phyloP scores from a whole-genome alignment of 1,140 invertebrate genomes.

The Zaprionus gabonicus region DNA sequence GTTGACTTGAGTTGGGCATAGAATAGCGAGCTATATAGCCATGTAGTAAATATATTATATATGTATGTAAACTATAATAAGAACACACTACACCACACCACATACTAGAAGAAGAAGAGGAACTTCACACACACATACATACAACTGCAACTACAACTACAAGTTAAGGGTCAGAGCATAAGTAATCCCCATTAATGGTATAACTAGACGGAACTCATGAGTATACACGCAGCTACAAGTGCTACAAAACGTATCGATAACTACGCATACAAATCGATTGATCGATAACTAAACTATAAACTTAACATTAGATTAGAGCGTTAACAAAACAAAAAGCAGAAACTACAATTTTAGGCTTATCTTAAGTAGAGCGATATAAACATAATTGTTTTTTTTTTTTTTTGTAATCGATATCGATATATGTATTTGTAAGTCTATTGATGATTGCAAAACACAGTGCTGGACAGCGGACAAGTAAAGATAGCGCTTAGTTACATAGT shows the following conservation, averaged over 20 bases:
- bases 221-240: conserved; percentile 23
- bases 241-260: conserved; percentile 15
- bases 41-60: conserved; percentile 28
- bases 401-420: conserved; percentile 26
- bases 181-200: conserved; percentile 33
- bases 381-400: conserved; percentile 38
- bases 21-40: conserved; percentile 19
- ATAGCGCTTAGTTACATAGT: conserved; percentile 43
- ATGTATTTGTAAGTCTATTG: conserved; percentile 17
- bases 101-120: conserved; percentile 12
- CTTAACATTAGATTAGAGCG: conserved; percentile 36
- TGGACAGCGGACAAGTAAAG: conserved; percentile 52
- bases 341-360: conserved; percentile 44
- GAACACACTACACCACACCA: conserved; percentile 22
- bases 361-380: conserved; percentile 36
- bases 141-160: conserved; percentile 27
- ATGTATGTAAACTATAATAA: conserved; percentile 39
- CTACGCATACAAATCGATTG: not conserved
- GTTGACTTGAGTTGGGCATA: conserved; percentile 25
- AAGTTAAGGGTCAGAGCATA: conserved; percentile 59
- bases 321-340: conserved; percentile 24
- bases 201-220: conserved; percentile 30
- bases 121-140: not conserved
- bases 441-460: conserved; percentile 28
- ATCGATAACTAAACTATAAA: conserved; percentile 21